phyloP scores from a whole-genome alignment of 2,797 vertebrate species.

The Cossypha polioptera region DNA sequence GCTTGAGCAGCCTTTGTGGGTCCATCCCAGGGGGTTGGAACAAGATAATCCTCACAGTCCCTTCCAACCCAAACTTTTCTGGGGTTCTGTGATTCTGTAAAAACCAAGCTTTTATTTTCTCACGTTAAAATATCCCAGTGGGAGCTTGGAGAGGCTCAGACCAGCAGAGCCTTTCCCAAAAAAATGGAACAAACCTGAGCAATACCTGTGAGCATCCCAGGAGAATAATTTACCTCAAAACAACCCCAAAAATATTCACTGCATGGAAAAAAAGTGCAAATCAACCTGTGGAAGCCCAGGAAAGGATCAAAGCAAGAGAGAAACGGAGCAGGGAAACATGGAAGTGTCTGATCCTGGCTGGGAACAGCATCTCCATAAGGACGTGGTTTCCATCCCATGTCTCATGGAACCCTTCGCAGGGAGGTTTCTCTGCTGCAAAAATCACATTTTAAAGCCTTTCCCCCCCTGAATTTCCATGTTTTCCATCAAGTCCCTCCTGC shows the following conservation, averaged over 20 bases:
- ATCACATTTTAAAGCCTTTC: background rate
- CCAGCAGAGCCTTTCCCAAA: background rate
- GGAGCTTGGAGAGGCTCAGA: background rate
- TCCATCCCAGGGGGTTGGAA: background rate
- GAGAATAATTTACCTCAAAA: background rate
- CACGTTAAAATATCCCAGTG: accelerated
- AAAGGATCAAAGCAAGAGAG: background rate
- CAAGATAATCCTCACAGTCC: background rate
- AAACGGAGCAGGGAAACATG: accelerated
- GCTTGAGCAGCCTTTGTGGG: background rate
- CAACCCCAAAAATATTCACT: accelerated
- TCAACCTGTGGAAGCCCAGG: accelerated
- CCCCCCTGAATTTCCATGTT: background rate
- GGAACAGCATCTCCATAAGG: background rate
- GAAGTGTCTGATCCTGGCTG: background rate
- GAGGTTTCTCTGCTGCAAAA: background rate
- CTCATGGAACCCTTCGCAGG: background rate
- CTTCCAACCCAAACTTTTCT: background rate
- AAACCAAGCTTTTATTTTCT: background rate
- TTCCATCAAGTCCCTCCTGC: background rate
- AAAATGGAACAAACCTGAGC: background rate
- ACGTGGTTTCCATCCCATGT: background rate
- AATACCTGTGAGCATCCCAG: accelerated
- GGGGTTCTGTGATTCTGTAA: background rate
- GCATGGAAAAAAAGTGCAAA: background rate